Evolutionary conservation across 2,888 invertebrate genomes (phyloP).

Genomic region (Monochamus alternatus): DNA sequence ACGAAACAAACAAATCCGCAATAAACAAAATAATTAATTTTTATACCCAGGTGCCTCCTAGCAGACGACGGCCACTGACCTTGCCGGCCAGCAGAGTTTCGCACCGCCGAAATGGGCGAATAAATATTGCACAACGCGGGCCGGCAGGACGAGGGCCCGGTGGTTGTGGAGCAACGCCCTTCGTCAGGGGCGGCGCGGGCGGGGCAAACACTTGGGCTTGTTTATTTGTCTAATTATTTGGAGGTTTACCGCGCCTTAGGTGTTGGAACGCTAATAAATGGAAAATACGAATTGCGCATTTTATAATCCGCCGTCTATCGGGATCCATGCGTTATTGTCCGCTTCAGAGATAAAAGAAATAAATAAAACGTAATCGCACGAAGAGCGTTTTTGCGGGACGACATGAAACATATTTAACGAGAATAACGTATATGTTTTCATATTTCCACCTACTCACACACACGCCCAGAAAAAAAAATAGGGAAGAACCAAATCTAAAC

Average conservation of each 20-base stretch:
- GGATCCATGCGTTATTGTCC: too few species aligned
- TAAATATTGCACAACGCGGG: slow-evolving; percentile 38
- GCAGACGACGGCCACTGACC: slow-evolving; percentile 41
- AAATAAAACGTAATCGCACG: too few species aligned
- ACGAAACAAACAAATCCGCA: slow-evolving; percentile 45
- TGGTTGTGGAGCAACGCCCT: slow-evolving; percentile 43
- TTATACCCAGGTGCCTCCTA: slow-evolving; percentile 43
- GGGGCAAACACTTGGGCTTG: neutral
- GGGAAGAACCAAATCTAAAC: too few species aligned
- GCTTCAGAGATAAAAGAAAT: too few species aligned
- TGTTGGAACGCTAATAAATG: too few species aligned
- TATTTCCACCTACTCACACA: too few species aligned
- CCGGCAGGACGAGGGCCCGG: slow-evolving; percentile 22
- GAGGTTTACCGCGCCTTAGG: neutral
- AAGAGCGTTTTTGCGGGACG: too few species aligned
- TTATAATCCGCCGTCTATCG: too few species aligned
- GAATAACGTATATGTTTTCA: too few species aligned
- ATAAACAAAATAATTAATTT: slow-evolving; percentile 47
- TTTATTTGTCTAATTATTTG: neutral
- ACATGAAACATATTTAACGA: too few species aligned
- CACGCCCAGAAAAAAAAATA: too few species aligned
- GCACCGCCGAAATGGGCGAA: slow-evolving; percentile 33
- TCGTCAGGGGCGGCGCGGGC: slow-evolving; percentile 29
- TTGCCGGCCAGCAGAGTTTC: slow-evolving; percentile 37
- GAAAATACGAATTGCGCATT: too few species aligned